Percentiles rank a stretch among this genome's conserved stretches.
These are phyloP conservation scores for Cinara cedri DNA, from an alignment of 2,888 invertebrate genomes.

Conservation along the genomic window DNA sequence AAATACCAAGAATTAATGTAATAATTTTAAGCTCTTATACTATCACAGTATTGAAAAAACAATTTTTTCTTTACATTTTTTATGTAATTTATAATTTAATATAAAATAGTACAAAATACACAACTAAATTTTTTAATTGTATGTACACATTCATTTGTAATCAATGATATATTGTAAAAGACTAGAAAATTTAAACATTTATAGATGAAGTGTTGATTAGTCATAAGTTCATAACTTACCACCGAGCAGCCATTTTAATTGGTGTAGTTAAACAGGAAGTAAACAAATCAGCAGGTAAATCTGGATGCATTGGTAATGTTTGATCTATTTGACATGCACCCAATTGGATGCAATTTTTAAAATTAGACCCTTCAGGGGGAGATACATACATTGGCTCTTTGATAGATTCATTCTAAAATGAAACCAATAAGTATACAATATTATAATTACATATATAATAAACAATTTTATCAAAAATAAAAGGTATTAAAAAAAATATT, in stretches of 20 bases:
- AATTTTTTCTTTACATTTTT: background rate
- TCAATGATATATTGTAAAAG: background rate
- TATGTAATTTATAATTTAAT: conserved; percentile 25
- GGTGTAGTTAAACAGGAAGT: conserved; percentile 98
- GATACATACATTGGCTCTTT: conserved; percentile 60
- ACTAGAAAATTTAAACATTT: background rate
- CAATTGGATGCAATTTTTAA: conserved; percentile 92
- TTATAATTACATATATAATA: too few species aligned
- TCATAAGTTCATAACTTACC: conserved; percentile 66
- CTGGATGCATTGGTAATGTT: conserved; percentile 94
- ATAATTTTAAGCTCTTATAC: background rate
- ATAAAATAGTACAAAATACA: background rate
- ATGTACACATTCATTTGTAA: background rate
- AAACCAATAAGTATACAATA: background rate
- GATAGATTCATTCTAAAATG: conserved; percentile 61
- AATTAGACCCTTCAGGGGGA: conserved; percentile 66
- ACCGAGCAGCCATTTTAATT: conserved; percentile 92
- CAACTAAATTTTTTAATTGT: background rate
- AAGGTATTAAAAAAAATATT: too few species aligned
- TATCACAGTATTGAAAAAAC: background rate
- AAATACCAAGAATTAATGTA: background rate
- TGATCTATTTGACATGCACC: conserved; percentile 95
- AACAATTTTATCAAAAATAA: too few species aligned
- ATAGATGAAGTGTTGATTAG: background rate
- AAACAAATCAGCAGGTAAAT: conserved; percentile 96